Evolutionary conservation across 64 coral and sea anemone genomes (phyloP), one percentile per base, ranked within the genome.

Genomic region (Hydrozoanthus tunicans): DNA sequence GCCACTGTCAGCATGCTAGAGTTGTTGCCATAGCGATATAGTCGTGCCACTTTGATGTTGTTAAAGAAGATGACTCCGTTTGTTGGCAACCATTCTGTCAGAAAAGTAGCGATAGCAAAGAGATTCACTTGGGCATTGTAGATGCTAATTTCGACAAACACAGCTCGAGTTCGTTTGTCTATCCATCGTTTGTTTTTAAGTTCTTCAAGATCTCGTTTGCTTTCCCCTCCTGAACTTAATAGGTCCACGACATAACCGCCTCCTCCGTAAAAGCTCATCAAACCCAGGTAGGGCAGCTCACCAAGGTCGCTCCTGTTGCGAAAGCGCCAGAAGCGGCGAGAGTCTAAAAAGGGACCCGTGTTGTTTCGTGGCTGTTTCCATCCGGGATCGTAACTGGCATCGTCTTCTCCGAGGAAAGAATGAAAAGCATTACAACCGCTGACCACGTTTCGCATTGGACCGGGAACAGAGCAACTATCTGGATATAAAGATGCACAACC

Each of bases 111-210:
- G 58, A 97, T 93, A 15, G 92, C 92, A 83, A 97, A 97, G 69
- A 97, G 73, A 69, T 97, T 93, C 5, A 97, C 90, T 92, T 97
- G 95, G 24, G 92, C 92, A 81, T 89, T 97, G 71, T 97, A 97
- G 60, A 94, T 80, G 11, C 82, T 93, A 8, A 97, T 90, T 86
- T 97, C 95, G 6, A 97, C 92, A 59, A 97, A 97, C 64, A 97
- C 15, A 14, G 95, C 95, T 54, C 95, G 76, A 1, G 95, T 97
- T 68, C 82, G 68, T 51, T 73, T 64, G 64, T 97, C 92, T 72
- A 97, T 94, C 95, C 95, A 97, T 25, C 70, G 81, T 56, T 91
- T 91, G n/a, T 89, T 56, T 64, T 90, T 94, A 1, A 97, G 58
- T 10, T 78, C 62, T 26, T 79, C 67, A 5, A 97, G 24, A 20